Conservation (phyloP, 1,140 invertebrate species). For the Temnothorax curvispinosus region DNA sequence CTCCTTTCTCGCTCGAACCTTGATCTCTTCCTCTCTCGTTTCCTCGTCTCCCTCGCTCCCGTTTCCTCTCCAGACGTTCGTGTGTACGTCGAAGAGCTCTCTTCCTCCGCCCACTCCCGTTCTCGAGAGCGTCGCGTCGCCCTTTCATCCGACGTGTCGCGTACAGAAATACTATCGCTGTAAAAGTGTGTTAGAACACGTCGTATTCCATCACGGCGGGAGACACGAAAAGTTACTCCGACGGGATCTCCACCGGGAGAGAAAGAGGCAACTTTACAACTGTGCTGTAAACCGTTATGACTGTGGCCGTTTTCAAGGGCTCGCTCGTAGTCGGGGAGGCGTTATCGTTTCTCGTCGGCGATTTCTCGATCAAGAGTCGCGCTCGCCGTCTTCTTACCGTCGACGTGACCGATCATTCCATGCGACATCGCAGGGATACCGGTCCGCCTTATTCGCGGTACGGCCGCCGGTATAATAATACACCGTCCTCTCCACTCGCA, state of each 20-base stretch:
- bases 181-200: slow-evolving; percentile 23
- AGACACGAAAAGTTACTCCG: slow-evolving; percentile 55
- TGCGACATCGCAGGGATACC: neutral
- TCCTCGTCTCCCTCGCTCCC: slow-evolving; percentile 19
- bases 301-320: slow-evolving; percentile 43
- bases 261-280: slow-evolving; percentile 34
- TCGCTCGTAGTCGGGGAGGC: neutral
- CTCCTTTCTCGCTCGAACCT: slow-evolving; percentile 30
- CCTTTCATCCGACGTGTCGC: neutral
- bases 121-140: slow-evolving; percentile 23
- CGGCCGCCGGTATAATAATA: slow-evolving; percentile 22
- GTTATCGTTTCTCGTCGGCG: neutral
- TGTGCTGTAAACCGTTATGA: slow-evolving; percentile 33
- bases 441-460: neutral
- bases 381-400: neutral
- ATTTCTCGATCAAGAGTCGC: neutral
- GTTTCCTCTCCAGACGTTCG: slow-evolving; percentile 16
- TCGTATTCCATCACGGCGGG: neutral
- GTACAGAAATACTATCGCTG: slow-evolving; percentile 32
- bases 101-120: neutral
- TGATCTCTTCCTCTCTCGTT: slow-evolving; percentile 44
- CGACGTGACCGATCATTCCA: too few species aligned
- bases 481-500: neutral
- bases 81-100: slow-evolving; percentile 31
- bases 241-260: neutral